Evolutionary conservation across 1,140 invertebrate genomes (phyloP).

Genomic region (Metaphire vulgaris): DNA sequence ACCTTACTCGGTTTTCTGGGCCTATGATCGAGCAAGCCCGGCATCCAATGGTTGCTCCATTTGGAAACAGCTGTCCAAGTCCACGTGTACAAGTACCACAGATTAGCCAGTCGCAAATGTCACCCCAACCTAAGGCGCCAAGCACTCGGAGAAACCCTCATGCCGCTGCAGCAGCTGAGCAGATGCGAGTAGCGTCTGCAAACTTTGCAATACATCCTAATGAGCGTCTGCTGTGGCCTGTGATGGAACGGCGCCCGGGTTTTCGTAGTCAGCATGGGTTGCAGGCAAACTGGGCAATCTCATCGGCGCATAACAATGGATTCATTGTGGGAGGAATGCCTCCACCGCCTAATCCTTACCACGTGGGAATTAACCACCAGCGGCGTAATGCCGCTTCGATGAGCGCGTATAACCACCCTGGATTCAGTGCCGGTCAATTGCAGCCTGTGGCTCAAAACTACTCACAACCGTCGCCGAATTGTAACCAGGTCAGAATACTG

Average conservation of each 20-base stretch:
- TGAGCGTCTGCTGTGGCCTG: neutral
- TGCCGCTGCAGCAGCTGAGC: constrained; percentile 33
- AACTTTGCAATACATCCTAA: constrained; percentile 16
- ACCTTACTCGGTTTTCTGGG: neutral
- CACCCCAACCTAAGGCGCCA: constrained; percentile 6
- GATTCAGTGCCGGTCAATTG: constrained; percentile 28
- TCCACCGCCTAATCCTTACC: too few species aligned
- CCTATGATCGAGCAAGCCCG: neutral
- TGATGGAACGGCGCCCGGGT: too few species aligned
- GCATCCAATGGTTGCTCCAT: neutral
- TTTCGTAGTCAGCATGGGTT: too few species aligned
- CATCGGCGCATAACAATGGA: neutral
- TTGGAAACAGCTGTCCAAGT: constrained; percentile 17
- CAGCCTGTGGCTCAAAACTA: constrained; percentile 20
- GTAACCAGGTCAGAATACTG: constrained; percentile 51
- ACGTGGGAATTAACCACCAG: too few species aligned
- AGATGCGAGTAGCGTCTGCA: constrained; percentile 26
- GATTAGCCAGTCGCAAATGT: constrained; percentile 8
- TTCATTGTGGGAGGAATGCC: too few species aligned
- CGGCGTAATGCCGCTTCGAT: too few species aligned
- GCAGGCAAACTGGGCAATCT: neutral
- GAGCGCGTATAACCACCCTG: too few species aligned
- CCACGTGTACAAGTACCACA: neutral
- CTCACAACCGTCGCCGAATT: constrained; percentile 46
- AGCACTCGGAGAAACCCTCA: constrained; percentile 2